Evolutionary conservation across 92 coral and sea anemone species (phyloP).

Genomic region (Scolanthus callimorphus): DNA sequence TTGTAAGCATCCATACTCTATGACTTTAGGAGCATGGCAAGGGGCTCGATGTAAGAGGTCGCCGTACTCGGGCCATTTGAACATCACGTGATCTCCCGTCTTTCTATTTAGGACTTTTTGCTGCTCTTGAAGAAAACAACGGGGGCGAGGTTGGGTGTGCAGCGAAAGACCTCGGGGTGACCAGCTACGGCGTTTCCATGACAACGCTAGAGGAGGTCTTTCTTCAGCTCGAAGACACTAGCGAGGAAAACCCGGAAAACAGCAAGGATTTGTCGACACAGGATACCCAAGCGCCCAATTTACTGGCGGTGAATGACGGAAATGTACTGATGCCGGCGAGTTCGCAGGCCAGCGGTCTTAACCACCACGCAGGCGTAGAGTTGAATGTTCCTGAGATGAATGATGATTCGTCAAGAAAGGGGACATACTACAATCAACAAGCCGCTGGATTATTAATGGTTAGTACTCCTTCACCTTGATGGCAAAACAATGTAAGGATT

Average conservation of each 20-base stretch:
- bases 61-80: no score
- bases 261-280: not conserved
- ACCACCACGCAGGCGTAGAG: slow-evolving; percentile 52
- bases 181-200: slow-evolving; percentile 94
- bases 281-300: no score
- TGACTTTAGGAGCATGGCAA: no score
- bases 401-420: slow-evolving; percentile 23
- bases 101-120: slow-evolving; percentile 60
- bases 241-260: slow-evolving; percentile 1
- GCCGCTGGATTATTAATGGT: slow-evolving; percentile 67
- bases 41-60: no score
- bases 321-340: not conserved
- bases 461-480: no score
- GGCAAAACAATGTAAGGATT: no score
- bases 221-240: slow-evolving; percentile 81
- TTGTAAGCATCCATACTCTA: no score
- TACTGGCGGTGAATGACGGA: no score
- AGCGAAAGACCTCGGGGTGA: slow-evolving; percentile 67
- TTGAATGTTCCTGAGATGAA: slow-evolving; percentile 35
- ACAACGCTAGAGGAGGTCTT: slow-evolving; percentile 93
- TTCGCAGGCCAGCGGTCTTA: slow-evolving; percentile 19
- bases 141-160: slow-evolving; percentile 48
- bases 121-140: slow-evolving; percentile 69
- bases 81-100: no score
- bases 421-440: slow-evolving; percentile 45